Conservation (phyloP, 2,888 invertebrate genomes). For the Aphodius sticticus region DNA sequence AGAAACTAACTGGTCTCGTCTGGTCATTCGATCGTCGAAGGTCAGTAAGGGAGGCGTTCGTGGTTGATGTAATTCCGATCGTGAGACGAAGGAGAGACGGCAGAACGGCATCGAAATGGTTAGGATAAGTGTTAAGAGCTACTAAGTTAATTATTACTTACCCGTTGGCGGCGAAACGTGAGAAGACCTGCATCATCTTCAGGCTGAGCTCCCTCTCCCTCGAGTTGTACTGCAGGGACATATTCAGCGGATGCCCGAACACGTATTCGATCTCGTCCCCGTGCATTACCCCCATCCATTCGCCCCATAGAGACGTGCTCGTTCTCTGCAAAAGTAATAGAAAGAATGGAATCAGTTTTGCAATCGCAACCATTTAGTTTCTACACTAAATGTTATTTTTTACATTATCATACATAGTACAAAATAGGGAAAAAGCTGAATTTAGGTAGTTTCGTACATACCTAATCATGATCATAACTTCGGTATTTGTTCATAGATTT, state of each 20-base stretch:
- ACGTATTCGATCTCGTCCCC: conserved; percentile 98
- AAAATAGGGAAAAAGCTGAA: no score
- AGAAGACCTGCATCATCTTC: conserved; percentile 92
- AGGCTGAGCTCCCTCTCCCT: conserved; percentile 87
- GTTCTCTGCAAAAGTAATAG: conserved; percentile 74
- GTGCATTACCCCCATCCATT: conserved; percentile 99
- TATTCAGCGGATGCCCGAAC: conserved; percentile 94
- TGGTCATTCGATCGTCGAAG: not conserved
- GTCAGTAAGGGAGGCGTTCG: no score
- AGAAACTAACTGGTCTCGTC: not conserved
- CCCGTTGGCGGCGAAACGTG: conserved; percentile 94
- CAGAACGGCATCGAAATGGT: not conserved
- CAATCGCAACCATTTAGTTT: not conserved
- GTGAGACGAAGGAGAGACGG: not conserved
- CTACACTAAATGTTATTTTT: not conserved
- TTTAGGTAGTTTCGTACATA: no score
- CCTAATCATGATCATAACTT: no score
- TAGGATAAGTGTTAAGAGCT: conserved; percentile 18
- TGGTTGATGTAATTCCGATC: not conserved
- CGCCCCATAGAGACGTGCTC: conserved; percentile 93
- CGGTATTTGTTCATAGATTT: no score
- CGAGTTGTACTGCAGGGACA: conserved; percentile 84
- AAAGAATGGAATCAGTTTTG: conserved; percentile 13
- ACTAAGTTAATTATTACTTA: conserved; percentile 62
- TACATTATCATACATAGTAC: not conserved